Conservation (phyloP, 2,797 vertebrate species). For the Sebastiscus tertius region DNA sequence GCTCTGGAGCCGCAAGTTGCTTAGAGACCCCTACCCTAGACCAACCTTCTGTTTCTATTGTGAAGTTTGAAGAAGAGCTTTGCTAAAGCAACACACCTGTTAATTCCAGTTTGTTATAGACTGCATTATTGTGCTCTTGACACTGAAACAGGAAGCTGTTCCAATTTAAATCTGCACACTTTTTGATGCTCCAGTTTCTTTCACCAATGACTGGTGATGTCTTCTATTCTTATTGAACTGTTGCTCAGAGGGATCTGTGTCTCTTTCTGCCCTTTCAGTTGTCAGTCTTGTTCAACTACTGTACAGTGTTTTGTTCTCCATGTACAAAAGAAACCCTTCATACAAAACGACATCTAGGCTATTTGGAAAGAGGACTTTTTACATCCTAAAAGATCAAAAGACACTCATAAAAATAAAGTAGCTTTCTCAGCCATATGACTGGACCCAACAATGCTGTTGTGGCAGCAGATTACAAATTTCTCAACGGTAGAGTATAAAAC, state of each 20-base stretch:
- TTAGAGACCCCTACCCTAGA: background rate
- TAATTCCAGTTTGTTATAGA: background rate
- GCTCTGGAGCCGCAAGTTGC: too few relatives aligned
- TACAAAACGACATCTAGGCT: too few relatives aligned
- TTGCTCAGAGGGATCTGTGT: background rate
- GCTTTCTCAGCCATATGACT: too few relatives aligned
- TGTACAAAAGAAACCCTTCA: background rate
- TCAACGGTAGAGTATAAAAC: too few relatives aligned
- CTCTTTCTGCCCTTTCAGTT: background rate
- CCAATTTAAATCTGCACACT: background rate
- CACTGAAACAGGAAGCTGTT: background rate
- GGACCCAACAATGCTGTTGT: too few relatives aligned
- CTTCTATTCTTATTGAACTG: background rate
- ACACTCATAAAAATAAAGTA: too few relatives aligned
- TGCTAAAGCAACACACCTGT: background rate
- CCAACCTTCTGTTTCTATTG: background rate
- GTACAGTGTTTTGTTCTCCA: background rate
- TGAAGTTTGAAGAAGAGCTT: background rate
- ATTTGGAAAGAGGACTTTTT: too few relatives aligned
- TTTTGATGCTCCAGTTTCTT: background rate
- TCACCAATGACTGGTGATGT: background rate
- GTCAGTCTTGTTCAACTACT: background rate
- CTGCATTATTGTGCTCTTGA: background rate
- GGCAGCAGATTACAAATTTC: too few relatives aligned
- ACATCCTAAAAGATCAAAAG: too few relatives aligned